Base-by-base conservation (phyloP, 2,888 invertebrate species). In the Agrotis clavis region DNA sequence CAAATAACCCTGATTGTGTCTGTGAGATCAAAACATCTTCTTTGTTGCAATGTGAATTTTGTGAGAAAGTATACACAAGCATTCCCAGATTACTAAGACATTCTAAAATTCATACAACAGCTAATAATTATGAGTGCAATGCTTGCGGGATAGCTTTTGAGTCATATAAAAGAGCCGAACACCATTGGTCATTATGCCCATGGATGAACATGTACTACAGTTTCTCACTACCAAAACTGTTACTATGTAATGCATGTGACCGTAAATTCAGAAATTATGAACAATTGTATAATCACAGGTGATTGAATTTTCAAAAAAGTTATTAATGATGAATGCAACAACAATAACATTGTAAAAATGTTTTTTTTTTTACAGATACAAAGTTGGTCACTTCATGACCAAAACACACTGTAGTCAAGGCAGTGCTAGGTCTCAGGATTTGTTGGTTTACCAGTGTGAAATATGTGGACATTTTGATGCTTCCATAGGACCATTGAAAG, bases 61-160 rank as follows among this genome's bases (percentile, higher is more conserved):
- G 95, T 81, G 96, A 96, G 80, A 96, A 95, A 87, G 94, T 96
- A 16, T 96, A 92, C 78, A 95, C 96, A 35, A 94, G 94, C 85
- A 95, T 96, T 66, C 95, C 95, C 16, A 91, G 94, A 87, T 80
- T 96, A 41, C 80, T 96, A 56, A 90, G 92, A 72, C 96, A 96
- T 86, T 90, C 92, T 1, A 95, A 94, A 86, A 85, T 87, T 51
- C 98, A 98, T 92, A 97, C 97, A 2, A 97, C 97, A n/a, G 96
- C 96, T 81, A 97, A 96, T 88, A 97, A 97, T 88, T 97, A 97
- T 91, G 97, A 97, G 87, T 98, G 98, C 88, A 95, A 95, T 71
- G 96, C 97, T 78, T 96, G 96, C 78, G 89, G 90, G 71, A 88
- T 91, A 60, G 81, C 89, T 54, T 96, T 96, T 84, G 69, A 85